Percentiles rank a stretch among this genome's conserved stretches.
Conservation (phyloP, 2,113 vertebrate genomes). For the Engraulis encrasicolus region DNA sequence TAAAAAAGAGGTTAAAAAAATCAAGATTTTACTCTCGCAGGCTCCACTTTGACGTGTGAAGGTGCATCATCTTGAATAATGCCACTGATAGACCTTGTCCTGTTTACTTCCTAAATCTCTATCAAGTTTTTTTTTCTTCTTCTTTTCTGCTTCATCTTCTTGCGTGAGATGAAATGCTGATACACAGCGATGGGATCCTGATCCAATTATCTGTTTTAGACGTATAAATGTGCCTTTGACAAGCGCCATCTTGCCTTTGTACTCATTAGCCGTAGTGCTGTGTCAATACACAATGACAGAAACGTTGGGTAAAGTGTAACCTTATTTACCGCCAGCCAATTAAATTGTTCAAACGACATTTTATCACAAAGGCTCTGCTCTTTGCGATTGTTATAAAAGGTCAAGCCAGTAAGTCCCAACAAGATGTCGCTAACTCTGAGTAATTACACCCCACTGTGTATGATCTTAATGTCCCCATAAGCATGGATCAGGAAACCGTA, state of each 20-base stretch:
- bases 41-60: not conserved
- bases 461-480: not conserved
- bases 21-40: not conserved
- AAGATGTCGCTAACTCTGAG: not conserved
- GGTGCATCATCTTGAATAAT: not conserved
- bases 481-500: not conserved
- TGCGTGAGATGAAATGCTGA: not conserved
- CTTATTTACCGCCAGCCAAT: not conserved
- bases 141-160: not conserved
- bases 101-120: not conserved
- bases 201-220: not conserved
- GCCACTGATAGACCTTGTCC: not conserved
- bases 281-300: not conserved
- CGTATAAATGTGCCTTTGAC: not conserved
- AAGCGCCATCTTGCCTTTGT: not conserved
- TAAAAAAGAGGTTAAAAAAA: not conserved
- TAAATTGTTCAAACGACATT: constrained; percentile 4
- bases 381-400: not conserved
- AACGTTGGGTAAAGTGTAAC: not conserved
- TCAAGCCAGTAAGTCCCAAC: not conserved
- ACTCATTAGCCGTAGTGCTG: not conserved
- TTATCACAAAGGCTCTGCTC: constrained; percentile 2
- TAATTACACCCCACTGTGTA: not conserved
- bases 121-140: too few relatives aligned
- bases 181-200: not conserved